Evolutionary conservation across 2,797 vertebrate species (phyloP).

Genomic region (Lepus townsendii): DNA sequence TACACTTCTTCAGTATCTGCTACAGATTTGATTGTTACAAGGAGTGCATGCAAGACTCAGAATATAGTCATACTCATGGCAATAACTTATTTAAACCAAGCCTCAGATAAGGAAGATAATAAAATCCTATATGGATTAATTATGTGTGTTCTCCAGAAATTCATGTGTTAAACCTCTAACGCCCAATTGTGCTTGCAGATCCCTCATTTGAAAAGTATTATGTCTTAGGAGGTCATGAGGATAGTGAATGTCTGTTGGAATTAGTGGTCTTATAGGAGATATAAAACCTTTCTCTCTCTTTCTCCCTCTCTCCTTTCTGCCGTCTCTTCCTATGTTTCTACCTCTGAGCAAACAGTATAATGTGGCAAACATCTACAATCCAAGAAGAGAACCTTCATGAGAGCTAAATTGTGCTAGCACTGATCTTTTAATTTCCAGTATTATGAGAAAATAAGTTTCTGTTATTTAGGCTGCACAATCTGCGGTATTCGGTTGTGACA

Average conservation of each 20-base stretch:
- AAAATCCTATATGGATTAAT: not conserved
- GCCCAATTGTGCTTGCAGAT: not conserved
- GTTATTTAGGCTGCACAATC: not conserved
- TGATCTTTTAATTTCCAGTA: not conserved
- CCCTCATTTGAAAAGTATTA: not conserved
- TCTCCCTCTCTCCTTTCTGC: not conserved
- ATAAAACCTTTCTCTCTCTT: not conserved
- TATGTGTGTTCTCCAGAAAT: not conserved
- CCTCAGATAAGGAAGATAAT: not conserved
- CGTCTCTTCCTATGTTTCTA: not conserved
- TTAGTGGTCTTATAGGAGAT: not conserved
- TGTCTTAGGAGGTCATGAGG: not conserved
- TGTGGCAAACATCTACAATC: not conserved
- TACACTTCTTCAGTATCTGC: not conserved
- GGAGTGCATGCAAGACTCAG: not conserved
- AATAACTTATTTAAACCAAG: not conserved
- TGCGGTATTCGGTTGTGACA: not conserved
- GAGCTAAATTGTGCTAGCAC: rapidly evolving
- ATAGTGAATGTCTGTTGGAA: not conserved
- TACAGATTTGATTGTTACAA: not conserved
- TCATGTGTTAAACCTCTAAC: not conserved
- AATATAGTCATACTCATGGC: not conserved
- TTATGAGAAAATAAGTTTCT: not conserved
- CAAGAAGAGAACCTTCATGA: not conserved
- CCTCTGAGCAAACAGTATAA: not conserved